Percentiles rank a stretch among this genome's conserved stretches.
phyloP scores from a whole-genome alignment of 2,888 invertebrate genomes.

The Siphlonurus alternatus region DNA sequence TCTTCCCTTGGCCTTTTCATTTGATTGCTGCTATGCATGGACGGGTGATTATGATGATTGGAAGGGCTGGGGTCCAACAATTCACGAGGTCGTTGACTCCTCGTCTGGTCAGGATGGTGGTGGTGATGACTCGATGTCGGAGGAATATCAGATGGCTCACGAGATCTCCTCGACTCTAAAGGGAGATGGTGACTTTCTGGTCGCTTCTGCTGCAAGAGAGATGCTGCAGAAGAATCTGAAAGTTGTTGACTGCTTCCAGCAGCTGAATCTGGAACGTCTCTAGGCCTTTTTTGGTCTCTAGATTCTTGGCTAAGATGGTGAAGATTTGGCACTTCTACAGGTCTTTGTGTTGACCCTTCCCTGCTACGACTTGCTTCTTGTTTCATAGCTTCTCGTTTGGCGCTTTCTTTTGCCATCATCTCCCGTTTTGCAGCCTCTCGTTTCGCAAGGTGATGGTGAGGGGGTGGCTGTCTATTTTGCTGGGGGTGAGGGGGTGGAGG shows the following conservation, averaged over 20 bases:
- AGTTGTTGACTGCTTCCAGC: not conserved
- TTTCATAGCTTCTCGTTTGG: conserved; percentile 6
- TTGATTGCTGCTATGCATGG: not conserved
- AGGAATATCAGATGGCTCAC: not conserved
- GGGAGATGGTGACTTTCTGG: not conserved
- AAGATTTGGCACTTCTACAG: not conserved
- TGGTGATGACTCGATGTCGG: conserved; percentile 7
- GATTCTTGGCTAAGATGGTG: not conserved
- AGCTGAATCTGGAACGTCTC: not conserved
- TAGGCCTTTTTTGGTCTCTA: not conserved
- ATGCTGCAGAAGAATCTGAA: not conserved
- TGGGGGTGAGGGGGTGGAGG: conserved; percentile 17
- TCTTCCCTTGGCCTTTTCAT: conserved; percentile 2
- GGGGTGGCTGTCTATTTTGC: conserved; percentile 15
- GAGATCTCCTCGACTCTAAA: not conserved
- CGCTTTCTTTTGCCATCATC: not conserved
- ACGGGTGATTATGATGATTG: conserved; percentile 6
- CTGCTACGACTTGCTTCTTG: conserved; percentile 3
- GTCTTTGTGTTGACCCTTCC: not conserved
- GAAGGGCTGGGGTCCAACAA: conserved; percentile 5
- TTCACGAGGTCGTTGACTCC: not conserved
- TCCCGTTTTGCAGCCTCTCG: not conserved
- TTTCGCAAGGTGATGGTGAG: not conserved
- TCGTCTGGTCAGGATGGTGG: not conserved
- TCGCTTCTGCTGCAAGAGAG: not conserved